Evolutionary conservation across 2,888 invertebrate species (phyloP).

Genomic region (Hemicrepidius hirtus): DNA sequence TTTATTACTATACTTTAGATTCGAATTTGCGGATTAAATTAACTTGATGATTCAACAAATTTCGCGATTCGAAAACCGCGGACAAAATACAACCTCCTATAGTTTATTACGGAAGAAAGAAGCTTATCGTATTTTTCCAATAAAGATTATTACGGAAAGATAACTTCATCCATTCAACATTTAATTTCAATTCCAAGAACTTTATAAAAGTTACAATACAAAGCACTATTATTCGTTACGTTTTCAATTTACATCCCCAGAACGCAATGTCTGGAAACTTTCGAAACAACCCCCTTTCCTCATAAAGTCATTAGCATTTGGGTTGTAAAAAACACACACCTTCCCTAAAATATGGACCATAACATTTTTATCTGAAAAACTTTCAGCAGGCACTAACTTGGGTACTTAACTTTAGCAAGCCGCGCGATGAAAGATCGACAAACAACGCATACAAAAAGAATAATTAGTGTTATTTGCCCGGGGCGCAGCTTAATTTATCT

Average conservation of each 20-base stretch:
- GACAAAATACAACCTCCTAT: conserved; percentile 37
- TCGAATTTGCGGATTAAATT: conserved; percentile 54
- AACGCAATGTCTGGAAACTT: conserved; percentile 3
- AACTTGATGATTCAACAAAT: conserved; percentile 52
- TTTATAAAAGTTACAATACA: too few relatives aligned
- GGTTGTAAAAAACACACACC: conserved; percentile 41
- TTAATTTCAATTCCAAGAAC: conserved; percentile 25
- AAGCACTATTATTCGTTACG: neutral
- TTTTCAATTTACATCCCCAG: conserved; percentile 25
- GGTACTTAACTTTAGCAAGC: conserved; percentile 43
- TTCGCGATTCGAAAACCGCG: conserved; percentile 39
- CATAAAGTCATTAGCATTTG: conserved; percentile 40
- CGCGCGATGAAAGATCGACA: conserved; percentile 48
- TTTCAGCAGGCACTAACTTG: conserved; percentile 41
- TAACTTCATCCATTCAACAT: conserved; percentile 27
- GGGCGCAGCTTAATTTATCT: conserved; percentile 46
- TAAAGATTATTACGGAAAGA: conserved; percentile 39
- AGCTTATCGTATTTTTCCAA: conserved; percentile 39
- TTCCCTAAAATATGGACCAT: conserved; percentile 41
- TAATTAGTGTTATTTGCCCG: conserved; percentile 46
- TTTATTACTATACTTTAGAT: conserved; percentile 53
- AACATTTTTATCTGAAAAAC: conserved; percentile 46
- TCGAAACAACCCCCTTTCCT: neutral
- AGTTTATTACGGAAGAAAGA: conserved; percentile 33
- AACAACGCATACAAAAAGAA: conserved; percentile 51